Evolutionary conservation across 2,888 invertebrate genomes (phyloP).

Genomic region (Stenolophus ochropezus): DNA sequence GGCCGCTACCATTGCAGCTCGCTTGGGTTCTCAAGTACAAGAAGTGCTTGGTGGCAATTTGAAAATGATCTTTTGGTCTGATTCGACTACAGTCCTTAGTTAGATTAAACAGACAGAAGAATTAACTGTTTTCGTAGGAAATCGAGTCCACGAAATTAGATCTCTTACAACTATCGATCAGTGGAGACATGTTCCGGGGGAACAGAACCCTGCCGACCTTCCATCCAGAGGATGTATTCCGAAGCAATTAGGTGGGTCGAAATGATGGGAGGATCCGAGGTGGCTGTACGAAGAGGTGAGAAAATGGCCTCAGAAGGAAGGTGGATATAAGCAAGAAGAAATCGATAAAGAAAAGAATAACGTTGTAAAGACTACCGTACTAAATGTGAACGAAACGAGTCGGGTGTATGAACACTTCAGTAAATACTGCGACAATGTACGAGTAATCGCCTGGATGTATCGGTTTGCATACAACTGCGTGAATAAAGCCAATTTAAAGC

Average conservation of each 20-base stretch:
- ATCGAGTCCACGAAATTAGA: constrained; percentile 65
- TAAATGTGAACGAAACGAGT: constrained; percentile 37
- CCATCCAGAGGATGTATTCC: constrained; percentile 66
- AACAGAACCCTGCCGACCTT: constrained; percentile 66
- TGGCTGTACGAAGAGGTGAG: constrained; percentile 64
- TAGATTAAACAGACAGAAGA: constrained; percentile 65
- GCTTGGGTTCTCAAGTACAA: constrained; percentile 61
- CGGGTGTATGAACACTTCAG: constrained; percentile 57
- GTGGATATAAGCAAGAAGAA: constrained; percentile 43
- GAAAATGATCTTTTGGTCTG: constrained; percentile 64
- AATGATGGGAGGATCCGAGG: constrained; percentile 67
- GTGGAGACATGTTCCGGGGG: constrained; percentile 66
- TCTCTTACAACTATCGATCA: constrained; percentile 52
- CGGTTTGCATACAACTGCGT: constrained; percentile 34
- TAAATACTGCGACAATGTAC: constrained; percentile 62
- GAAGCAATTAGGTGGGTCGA: constrained; percentile 62
- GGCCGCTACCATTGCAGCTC: constrained; percentile 65
- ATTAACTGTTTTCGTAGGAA: constrained; percentile 66
- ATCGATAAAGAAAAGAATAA: constrained; percentile 49
- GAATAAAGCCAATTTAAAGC: constrained; percentile 21
- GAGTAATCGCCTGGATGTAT: constrained; percentile 63
- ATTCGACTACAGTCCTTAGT: constrained; percentile 64
- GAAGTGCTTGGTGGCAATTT: constrained; percentile 23
- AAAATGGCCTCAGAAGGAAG: constrained; percentile 63
- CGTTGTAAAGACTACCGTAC: background rate